phyloP scores from a whole-genome alignment of 1,140 invertebrate genomes.

The Bombus confusus region DNA sequence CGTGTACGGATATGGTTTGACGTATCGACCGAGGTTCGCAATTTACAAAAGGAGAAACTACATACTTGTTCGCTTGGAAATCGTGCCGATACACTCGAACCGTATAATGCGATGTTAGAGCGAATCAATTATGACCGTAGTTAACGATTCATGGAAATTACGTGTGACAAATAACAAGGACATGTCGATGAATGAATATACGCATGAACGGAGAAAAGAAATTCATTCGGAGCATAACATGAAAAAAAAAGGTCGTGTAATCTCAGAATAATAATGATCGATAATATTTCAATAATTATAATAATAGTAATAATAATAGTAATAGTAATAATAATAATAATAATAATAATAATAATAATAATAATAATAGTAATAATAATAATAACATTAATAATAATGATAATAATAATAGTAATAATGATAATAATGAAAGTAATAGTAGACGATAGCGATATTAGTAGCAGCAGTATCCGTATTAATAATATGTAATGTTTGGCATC shows the following conservation, averaged over 20 bases:
- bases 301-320: constrained; percentile 61
- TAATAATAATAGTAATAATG: constrained; percentile 63
- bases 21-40: constrained; percentile 17
- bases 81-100: neutral
- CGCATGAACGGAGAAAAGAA: constrained; percentile 38
- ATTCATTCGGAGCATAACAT: constrained; percentile 64
- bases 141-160: neutral
- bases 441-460: constrained; percentile 57
- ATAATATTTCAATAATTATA: constrained; percentile 44
- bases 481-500: constrained; percentile 80
- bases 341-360: constrained; percentile 58
- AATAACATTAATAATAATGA: constrained; percentile 57
- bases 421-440: constrained; percentile 68
- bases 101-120: neutral
- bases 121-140: neutral
- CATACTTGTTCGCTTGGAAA: neutral
- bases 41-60: neutral
- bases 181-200: too few species aligned
- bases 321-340: constrained; percentile 62
- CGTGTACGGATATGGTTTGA: neutral
- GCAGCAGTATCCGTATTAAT: constrained; percentile 67
- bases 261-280: constrained; percentile 73
- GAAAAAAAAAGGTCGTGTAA: constrained; percentile 73
- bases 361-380: constrained; percentile 64
- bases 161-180: neutral